Percentiles rank a stretch among this genome's conserved stretches.
Evolutionary conservation across 2,113 vertebrate genomes (phyloP).

Genomic region (Malurus elegans): DNA sequence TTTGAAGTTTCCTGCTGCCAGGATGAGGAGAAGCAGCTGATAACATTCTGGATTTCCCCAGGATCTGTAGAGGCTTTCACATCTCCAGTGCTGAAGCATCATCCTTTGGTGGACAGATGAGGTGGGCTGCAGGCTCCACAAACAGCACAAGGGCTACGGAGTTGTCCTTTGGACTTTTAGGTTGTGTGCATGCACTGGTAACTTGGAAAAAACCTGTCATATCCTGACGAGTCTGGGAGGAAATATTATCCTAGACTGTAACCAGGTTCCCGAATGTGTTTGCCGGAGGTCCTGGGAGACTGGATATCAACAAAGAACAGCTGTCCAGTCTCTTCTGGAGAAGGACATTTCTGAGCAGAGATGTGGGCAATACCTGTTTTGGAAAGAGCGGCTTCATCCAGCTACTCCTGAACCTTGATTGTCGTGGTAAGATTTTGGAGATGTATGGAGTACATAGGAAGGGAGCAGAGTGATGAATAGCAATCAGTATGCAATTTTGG

Average conservation of each 20-base stretch:
- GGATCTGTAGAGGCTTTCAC: not conserved
- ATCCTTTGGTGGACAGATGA: not conserved
- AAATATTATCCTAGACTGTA: not conserved
- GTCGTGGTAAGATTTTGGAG: not conserved
- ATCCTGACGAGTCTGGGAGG: not conserved
- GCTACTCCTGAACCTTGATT: not conserved
- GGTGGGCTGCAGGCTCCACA: not conserved
- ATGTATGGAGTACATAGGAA: not conserved
- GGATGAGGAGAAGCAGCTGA: not conserved
- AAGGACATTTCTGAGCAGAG: not conserved
- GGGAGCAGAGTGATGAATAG: constrained; percentile 13
- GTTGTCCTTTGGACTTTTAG: not conserved
- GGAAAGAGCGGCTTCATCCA: not conserved
- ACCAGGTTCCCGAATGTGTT: not conserved
- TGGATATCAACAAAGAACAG: constrained; percentile 4
- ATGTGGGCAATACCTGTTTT: not conserved
- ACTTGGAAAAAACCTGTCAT: constrained; percentile 11
- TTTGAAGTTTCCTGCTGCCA: not conserved
- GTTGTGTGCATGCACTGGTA: not conserved
- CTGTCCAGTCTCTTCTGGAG: not conserved
- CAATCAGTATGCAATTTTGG: constrained; percentile 19
- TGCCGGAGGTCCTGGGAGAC: not conserved
- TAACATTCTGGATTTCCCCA: not conserved
- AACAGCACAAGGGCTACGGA: not conserved
- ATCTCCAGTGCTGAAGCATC: not conserved